These are phyloP conservation scores for Notodonta ziczac DNA, from an alignment of 2,888 invertebrate genomes.

Conservation along the genomic window DNA sequence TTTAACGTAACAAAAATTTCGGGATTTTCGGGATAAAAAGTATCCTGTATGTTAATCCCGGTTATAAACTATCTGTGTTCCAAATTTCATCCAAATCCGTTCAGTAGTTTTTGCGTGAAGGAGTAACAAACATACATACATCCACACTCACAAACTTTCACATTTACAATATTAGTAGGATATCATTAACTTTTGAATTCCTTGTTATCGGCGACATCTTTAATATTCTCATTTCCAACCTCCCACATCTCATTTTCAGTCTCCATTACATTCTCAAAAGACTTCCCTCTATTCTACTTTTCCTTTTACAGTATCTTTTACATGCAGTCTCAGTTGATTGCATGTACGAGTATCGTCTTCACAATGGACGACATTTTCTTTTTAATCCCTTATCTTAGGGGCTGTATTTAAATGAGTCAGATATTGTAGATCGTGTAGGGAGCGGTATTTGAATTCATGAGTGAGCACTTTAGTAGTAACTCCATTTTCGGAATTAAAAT, in stretches of 20 bases:
- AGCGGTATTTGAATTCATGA: not conserved
- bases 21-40: no score
- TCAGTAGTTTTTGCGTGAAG: no score
- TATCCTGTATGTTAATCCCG: no score
- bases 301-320: constrained; percentile 38
- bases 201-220: no score
- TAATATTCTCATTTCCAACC: constrained; percentile 5
- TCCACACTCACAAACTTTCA: no score
- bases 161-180: no score
- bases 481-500: not conserved
- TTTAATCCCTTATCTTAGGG: constrained; percentile 61
- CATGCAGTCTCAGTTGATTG: constrained; percentile 66
- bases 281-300: constrained; percentile 50
- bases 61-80: no score
- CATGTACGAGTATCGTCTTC: constrained; percentile 56
- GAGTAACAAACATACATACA: no score
- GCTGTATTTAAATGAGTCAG: constrained; percentile 18
- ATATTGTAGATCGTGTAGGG: not conserved
- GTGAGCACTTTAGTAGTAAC: not conserved
- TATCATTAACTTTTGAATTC: no score
- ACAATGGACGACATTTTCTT: constrained; percentile 62
- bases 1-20: no score
- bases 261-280: constrained; percentile 45
- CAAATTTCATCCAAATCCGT: no score
- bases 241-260: constrained; percentile 34